A percentile compares a stretch with the other conserved stretches of the same genome.
Conservation (phyloP, 2,797 vertebrate genomes). For the Propithecus deckenii region DNA sequence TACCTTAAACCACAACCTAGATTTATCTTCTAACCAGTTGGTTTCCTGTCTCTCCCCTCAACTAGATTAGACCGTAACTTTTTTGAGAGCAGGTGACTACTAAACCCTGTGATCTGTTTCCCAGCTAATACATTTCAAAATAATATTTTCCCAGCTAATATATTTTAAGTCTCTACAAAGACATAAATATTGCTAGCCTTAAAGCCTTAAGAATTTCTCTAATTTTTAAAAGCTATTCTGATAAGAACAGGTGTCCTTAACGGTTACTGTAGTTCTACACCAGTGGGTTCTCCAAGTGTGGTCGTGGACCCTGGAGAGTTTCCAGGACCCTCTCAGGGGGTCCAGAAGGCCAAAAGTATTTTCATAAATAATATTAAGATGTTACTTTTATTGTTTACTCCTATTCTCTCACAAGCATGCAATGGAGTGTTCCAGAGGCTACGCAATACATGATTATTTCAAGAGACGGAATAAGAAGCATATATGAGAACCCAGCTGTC, state of each 20-base stretch:
- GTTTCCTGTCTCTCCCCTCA: conserved; percentile 54
- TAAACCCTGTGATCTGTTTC: background rate
- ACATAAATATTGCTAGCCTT: background rate
- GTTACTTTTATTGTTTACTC: conserved; percentile 24
- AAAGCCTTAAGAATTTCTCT: conserved; percentile 10
- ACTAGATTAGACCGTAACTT: conserved; percentile 21
- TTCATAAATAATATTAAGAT: conserved; percentile 32
- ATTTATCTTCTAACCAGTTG: conserved; percentile 63
- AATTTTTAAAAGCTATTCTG: conserved; percentile 32
- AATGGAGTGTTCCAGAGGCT: conserved; percentile 33
- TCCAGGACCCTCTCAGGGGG: background rate
- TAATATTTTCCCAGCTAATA: background rate
- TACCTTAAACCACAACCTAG: conserved; percentile 65
- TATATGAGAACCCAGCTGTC: background rate
- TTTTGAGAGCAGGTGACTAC: background rate
- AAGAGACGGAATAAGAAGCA: conserved; percentile 20
- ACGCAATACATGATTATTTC: background rate
- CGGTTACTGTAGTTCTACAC: background rate
- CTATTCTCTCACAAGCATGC: background rate
- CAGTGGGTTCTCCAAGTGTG: conserved; percentile 21
- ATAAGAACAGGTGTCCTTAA: conserved; percentile 20
- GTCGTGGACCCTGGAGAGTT: background rate
- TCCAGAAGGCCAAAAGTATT: conserved; percentile 40
- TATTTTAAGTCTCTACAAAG: background rate
- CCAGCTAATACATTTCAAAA: conserved; percentile 39